Percentiles rank a stretch among this genome's conserved stretches.
phyloP scores from a whole-genome alignment of 2,888 invertebrate species.

The Agrotis segetum region DNA sequence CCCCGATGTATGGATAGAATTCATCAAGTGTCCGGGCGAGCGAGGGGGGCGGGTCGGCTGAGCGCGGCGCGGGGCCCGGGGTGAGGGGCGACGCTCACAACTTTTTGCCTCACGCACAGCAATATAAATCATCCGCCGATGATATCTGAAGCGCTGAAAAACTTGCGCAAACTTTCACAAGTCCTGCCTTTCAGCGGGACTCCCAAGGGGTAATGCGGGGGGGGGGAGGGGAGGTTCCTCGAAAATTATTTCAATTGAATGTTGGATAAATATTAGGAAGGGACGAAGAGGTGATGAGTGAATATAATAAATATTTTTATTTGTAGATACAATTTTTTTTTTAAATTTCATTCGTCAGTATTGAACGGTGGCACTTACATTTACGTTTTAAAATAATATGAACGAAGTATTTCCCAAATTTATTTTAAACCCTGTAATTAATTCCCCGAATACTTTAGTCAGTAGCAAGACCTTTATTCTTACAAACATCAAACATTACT shows the following conservation, averaged over 20 bases:
- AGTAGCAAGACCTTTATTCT: not conserved
- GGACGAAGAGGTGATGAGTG: not conserved
- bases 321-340: no score
- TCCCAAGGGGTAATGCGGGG: constrained; percentile 8
- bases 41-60: not conserved
- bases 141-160: constrained; percentile 69
- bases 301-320: not conserved
- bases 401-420: not conserved
- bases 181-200: constrained; percentile 45
- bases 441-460: not conserved
- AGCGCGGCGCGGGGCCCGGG: not conserved
- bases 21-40: constrained; percentile 57
- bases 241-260: constrained; percentile 62
- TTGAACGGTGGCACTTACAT: not conserved
- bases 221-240: no score
- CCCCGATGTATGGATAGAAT: constrained; percentile 48
- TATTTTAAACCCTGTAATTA: not conserved
- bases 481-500: not conserved
- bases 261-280: constrained; percentile 38
- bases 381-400: not conserved
- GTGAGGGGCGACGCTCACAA: constrained; percentile 40
- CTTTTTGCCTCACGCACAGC: constrained; percentile 68
- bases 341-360: no score
- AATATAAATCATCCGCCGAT: constrained; percentile 69
- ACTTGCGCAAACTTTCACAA: constrained; percentile 60